Percentiles rank a stretch among this genome's conserved stretches.
These are phyloP conservation scores for Ameiurus melas DNA, from an alignment of 2,113 vertebrate species.

Conservation along the genomic window DNA sequence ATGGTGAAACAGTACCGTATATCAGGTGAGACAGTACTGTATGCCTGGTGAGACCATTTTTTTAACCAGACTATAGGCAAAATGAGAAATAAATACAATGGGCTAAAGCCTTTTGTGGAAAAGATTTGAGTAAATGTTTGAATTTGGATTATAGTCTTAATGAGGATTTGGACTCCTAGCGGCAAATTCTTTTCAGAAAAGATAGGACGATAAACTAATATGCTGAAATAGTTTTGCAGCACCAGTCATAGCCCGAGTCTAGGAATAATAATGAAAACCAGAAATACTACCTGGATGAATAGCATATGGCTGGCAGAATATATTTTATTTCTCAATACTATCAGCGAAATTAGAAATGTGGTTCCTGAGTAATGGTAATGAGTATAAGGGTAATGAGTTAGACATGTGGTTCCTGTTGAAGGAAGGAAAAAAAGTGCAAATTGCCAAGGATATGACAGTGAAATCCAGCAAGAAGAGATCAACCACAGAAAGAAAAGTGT, in stretches of 20 bases:
- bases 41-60: background rate
- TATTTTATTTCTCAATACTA: background rate
- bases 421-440: conserved; percentile 63
- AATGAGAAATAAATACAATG: too few relatives aligned
- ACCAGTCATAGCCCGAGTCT: background rate
- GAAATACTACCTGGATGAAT: conserved; percentile 10
- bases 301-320: background rate
- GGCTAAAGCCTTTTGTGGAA: background rate
- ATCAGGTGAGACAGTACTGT: too few relatives aligned
- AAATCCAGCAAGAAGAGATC: conserved; percentile 44
- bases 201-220: background rate
- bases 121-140: background rate
- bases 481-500: conserved; percentile 62
- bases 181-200: background rate
- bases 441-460: conserved; percentile 55
- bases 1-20: too few relatives aligned
- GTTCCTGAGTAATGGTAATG: conserved; percentile 42
- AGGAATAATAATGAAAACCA: background rate
- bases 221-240: background rate
- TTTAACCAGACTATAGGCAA: background rate
- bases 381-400: background rate
- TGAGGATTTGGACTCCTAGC: background rate
- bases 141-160: background rate
- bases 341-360: conserved; percentile 19
- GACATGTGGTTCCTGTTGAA: conserved; percentile 55